Percentiles rank a stretch among this genome's conserved stretches.
phyloP scores from a whole-genome alignment of 2,888 invertebrate species.

The Dolomedes plantarius region DNA sequence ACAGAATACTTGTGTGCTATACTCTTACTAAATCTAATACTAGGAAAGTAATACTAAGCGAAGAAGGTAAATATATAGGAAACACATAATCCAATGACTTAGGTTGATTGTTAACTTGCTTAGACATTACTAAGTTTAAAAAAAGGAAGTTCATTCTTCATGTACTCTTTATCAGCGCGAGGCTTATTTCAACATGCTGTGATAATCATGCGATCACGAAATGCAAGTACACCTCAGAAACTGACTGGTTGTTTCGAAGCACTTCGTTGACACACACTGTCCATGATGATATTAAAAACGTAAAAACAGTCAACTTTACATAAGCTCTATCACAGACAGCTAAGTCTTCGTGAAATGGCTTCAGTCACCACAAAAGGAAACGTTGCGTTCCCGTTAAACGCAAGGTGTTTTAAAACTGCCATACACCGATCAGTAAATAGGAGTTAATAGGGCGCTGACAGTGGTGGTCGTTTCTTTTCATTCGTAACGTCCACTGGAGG shows the following conservation, averaged over 20 bases:
- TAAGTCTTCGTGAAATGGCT: constrained; percentile 54
- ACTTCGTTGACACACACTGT: background rate
- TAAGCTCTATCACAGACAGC: constrained; percentile 63
- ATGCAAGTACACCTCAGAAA: background rate
- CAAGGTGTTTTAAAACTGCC: background rate
- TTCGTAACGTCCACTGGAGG: constrained; percentile 58
- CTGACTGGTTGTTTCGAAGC: background rate
- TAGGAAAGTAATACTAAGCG: background rate
- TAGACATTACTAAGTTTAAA: background rate
- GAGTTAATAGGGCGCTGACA: constrained; percentile 26
- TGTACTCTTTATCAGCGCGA: background rate
- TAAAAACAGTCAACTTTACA: constrained; percentile 62
- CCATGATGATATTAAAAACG: constrained; percentile 43
- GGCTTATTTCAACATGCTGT: background rate
- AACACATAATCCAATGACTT: background rate
- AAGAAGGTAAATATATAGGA: background rate
- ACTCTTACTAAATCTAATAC: background rate
- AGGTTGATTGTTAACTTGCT: constrained; percentile 2
- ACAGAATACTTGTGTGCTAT: background rate
- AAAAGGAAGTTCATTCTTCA: background rate
- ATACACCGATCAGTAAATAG: background rate
- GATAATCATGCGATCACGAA: background rate
- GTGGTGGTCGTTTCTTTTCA: constrained; percentile 67
- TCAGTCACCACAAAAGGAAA: constrained; percentile 28
- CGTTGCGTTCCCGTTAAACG: background rate